These are phyloP conservation scores for Potamilus streckersoni DNA, from an alignment of 1,140 invertebrate genomes.

Conservation along the genomic window DNA sequence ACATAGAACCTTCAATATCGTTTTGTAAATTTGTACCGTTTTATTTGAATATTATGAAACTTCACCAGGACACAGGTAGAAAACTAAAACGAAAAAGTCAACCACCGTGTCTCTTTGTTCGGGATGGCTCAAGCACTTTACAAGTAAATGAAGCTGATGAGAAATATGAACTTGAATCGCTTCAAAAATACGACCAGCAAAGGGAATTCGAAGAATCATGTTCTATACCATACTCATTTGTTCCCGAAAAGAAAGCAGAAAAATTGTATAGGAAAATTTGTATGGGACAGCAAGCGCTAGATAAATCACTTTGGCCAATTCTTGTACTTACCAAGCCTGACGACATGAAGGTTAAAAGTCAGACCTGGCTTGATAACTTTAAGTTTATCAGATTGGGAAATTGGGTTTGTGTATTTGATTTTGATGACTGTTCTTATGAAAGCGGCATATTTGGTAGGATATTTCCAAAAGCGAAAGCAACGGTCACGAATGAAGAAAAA, in stretches of 20 bases:
- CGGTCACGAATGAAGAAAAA: constrained; percentile 5
- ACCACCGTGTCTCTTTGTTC: constrained; percentile 1
- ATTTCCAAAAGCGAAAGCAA: constrained; percentile 8
- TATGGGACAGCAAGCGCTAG: constrained; percentile 3
- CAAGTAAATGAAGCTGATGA: background rate
- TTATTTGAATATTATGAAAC: constrained; percentile 11
- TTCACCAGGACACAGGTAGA: background rate
- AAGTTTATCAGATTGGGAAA: constrained; percentile 12
- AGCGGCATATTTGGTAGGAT: constrained; percentile 8
- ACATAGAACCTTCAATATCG: constrained; percentile 15
- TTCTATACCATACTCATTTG: too few species aligned
- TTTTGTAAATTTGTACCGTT: constrained; percentile 9
- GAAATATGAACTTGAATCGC: constrained; percentile 6
- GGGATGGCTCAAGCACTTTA: constrained; percentile 6
- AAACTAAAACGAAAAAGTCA: constrained; percentile 6
- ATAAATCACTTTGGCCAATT: constrained; percentile 17
- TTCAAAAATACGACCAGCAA: too few species aligned
- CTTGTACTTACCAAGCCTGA: constrained; percentile 13
- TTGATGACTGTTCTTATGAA: constrained; percentile 15
- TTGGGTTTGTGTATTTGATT: constrained; percentile 23
- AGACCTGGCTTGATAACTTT: constrained; percentile 3
- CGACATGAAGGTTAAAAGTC: constrained; percentile 10
- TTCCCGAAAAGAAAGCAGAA: background rate
- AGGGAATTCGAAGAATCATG: background rate
- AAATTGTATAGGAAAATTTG: constrained; percentile 9